A percentile compares a stretch with the other conserved stretches of the same genome.
These are phyloP conservation scores for Nipponacmea schrenckii DNA, from an alignment of 2,888 invertebrate genomes.

Conservation along the genomic window DNA sequence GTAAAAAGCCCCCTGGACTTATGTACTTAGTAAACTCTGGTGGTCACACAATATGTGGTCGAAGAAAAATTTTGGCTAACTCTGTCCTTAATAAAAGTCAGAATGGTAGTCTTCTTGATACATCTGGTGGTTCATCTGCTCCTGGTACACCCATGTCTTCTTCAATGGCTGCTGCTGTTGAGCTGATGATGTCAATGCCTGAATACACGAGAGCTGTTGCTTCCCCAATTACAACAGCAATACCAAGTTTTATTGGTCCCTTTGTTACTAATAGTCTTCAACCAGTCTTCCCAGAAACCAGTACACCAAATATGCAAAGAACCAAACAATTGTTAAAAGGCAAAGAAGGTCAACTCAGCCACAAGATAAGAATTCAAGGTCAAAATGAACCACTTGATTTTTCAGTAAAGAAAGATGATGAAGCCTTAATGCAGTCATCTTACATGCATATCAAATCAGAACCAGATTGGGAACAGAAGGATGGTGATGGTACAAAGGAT, in stretches of 20 bases:
- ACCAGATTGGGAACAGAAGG: slow-evolving; percentile 35
- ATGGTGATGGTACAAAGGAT: slow-evolving; percentile 18
- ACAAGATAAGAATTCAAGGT: slow-evolving; percentile 20
- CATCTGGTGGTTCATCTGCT: neutral
- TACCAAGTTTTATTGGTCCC: slow-evolving; percentile 56
- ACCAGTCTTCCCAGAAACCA: slow-evolving; percentile 32
- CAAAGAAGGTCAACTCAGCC: slow-evolving; percentile 25
- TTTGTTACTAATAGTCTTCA: slow-evolving; percentile 49
- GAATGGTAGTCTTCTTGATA: slow-evolving; percentile 11
- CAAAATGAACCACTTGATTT: slow-evolving; percentile 40
- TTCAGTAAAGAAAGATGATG: slow-evolving; percentile 42
- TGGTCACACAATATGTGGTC: slow-evolving; percentile 32
- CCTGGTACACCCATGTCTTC: slow-evolving; percentile 12
- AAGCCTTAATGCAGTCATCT: slow-evolving; percentile 14
- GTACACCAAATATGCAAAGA: slow-evolving; percentile 5
- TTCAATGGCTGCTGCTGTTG: slow-evolving; percentile 7
- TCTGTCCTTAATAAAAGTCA: slow-evolving; percentile 21
- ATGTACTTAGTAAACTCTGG: slow-evolving; percentile 34
- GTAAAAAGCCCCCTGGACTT: slow-evolving; percentile 47
- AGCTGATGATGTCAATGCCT: slow-evolving; percentile 11
- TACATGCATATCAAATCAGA: slow-evolving; percentile 26
- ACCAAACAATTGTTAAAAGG: slow-evolving; percentile 9
- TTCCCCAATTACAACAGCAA: slow-evolving; percentile 31
- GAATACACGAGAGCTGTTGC: neutral
- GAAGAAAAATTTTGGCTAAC: slow-evolving; percentile 31